These are phyloP conservation scores for Crotalus helleri DNA, from an alignment of 2,113 vertebrate species.

Conservation along the genomic window DNA sequence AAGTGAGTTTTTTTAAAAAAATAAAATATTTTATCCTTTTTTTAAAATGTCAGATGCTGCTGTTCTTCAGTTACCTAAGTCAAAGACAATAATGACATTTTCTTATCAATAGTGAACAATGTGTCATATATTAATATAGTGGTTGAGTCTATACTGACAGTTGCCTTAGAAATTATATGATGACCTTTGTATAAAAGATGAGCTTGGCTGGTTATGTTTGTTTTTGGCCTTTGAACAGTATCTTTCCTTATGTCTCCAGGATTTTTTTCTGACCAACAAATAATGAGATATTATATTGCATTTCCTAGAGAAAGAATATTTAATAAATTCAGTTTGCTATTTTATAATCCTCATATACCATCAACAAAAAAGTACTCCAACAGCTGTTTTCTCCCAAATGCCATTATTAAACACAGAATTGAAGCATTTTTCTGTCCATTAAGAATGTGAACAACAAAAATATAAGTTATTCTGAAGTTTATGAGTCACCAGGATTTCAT, in stretches of 20 bases:
- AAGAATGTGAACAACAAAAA: conserved; percentile 19
- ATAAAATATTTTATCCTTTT: not conserved
- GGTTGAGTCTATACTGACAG: not conserved
- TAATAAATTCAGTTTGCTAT: not conserved
- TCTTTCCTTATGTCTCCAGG: not conserved
- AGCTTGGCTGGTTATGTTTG: not conserved
- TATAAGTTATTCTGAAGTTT: not conserved
- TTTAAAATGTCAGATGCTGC: not conserved
- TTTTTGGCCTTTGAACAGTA: conserved; percentile 6
- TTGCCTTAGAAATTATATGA: conserved; percentile 15
- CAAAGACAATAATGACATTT: conserved; percentile 12
- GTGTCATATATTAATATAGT: conserved; percentile 8
- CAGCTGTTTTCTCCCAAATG: not conserved
- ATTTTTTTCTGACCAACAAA: not conserved
- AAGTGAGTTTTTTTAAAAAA: not conserved
- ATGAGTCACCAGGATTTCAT: not conserved
- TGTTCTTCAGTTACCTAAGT: conserved; percentile 8
- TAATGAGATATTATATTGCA: not conserved
- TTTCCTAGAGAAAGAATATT: conserved; percentile 1
- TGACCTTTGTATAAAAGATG: conserved; percentile 13
- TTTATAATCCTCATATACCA: not conserved
- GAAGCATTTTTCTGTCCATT: not conserved
- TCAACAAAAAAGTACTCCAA: not conserved
- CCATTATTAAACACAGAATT: not conserved
- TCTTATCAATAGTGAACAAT: conserved; percentile 5